Conservation (phyloP, 2,797 vertebrate species). For the Scomberomorus guttatus region DNA sequence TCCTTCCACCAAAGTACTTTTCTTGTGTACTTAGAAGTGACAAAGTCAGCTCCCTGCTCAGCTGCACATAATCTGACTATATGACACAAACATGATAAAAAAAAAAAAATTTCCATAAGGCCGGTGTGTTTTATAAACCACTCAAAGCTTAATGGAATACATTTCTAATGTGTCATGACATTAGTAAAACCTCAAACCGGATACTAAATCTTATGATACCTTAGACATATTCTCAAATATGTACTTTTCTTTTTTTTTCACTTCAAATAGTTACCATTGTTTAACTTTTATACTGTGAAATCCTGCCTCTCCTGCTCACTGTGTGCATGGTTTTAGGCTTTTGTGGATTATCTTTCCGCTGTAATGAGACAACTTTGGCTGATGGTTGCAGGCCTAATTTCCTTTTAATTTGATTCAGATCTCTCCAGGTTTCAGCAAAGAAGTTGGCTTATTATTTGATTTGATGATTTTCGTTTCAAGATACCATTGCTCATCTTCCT, state of each 20-base stretch:
- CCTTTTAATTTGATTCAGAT: conserved; percentile 83
- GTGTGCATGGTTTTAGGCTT: conserved; percentile 78
- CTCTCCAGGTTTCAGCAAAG: conserved; percentile 80
- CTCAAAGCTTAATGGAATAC: conserved; percentile 81
- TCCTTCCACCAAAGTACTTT: conserved; percentile 45
- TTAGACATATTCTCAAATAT: conserved; percentile 71
- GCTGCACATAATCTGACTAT: conserved; percentile 81
- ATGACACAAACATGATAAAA: conserved; percentile 79
- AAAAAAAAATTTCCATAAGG: conserved; percentile 48
- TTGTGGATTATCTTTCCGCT: conserved; percentile 80
- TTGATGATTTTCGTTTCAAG: conserved; percentile 79
- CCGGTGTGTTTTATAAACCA: conserved; percentile 79
- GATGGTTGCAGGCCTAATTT: conserved; percentile 82
- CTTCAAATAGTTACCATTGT: conserved; percentile 65
- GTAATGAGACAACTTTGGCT: conserved; percentile 82
- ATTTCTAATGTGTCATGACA: conserved; percentile 78
- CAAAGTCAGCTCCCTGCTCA: conserved; percentile 75
- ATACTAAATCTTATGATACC: conserved; percentile 71
- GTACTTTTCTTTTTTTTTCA: conserved; percentile 36
- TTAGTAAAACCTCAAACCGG: conserved; percentile 73
- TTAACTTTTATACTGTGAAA: conserved; percentile 72
- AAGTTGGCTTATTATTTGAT: conserved; percentile 82
- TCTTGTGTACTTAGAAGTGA: conserved; percentile 78
- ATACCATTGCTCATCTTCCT: conserved; percentile 77
- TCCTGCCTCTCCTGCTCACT: conserved; percentile 64